Conservation (phyloP, 2,888 invertebrate species). For the Parthenolecanium corni region DNA sequence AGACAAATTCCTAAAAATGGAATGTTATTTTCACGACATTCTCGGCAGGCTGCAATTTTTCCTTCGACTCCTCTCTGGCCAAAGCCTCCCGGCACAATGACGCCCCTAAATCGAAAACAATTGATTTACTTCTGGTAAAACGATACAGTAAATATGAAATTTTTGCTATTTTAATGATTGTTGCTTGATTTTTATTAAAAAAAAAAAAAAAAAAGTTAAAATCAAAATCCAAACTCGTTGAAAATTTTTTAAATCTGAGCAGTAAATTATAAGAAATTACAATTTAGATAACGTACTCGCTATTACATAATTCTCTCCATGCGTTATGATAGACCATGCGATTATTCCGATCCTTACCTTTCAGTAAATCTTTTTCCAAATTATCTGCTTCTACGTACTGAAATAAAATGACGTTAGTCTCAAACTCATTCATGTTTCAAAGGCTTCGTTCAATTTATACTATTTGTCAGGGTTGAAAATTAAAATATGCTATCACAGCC, state of each 20-base stretch:
- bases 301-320: slow-evolving; percentile 80
- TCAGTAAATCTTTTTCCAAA: slow-evolving; percentile 58
- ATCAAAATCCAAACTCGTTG: neutral
- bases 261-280: too few species aligned
- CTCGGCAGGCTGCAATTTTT: slow-evolving; percentile 83
- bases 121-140: too few species aligned
- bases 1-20: slow-evolving; percentile 94
- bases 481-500: too few species aligned
- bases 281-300: slow-evolving; percentile 57
- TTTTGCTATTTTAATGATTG: neutral
- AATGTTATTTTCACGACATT: slow-evolving; percentile 79
- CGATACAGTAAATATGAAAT: neutral
- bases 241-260: neutral
- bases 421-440: too few species aligned
- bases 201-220: neutral
- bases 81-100: slow-evolving; percentile 95
- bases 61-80: slow-evolving; percentile 93
- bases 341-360: slow-evolving; percentile 57
- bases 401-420: too few species aligned
- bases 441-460: too few species aligned
- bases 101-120: slow-evolving; percentile 50
- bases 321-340: slow-evolving; percentile 83
- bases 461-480: too few species aligned
- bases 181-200: neutral
- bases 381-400: slow-evolving; percentile 83